These are phyloP conservation scores for Papilio demoleus DNA, from an alignment of 2,888 invertebrate species.

Conservation along the genomic window DNA sequence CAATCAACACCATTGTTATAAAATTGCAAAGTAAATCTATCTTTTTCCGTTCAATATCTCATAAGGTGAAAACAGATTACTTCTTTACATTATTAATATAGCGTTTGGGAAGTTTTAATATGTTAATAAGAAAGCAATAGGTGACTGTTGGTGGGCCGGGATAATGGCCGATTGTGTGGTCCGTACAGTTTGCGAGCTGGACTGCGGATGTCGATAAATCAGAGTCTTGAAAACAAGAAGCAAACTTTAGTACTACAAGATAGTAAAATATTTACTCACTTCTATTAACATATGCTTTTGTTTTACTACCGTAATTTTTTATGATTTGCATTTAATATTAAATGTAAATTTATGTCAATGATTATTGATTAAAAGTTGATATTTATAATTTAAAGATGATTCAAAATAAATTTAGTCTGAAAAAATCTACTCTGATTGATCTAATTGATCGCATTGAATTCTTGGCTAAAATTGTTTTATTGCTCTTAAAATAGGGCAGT, in stretches of 20 bases:
- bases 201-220: constrained; percentile 57
- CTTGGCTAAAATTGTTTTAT: too few relatives aligned
- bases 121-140: constrained; percentile 81
- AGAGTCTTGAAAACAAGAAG: constrained; percentile 36
- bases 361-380: too few relatives aligned
- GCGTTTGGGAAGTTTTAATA: constrained; percentile 72
- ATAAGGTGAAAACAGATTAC: constrained; percentile 41
- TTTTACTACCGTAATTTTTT: too few relatives aligned
- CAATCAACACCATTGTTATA: neutral
- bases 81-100: constrained; percentile 61
- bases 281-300: neutral
- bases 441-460: too few relatives aligned
- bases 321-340: too few relatives aligned
- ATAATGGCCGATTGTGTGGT: constrained; percentile 71
- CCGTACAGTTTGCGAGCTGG: constrained; percentile 53
- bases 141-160: constrained; percentile 69
- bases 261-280: neutral
- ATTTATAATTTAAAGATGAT: too few relatives aligned
- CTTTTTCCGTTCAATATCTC: neutral
- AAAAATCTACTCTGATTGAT: too few relatives aligned
- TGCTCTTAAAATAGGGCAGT: too few relatives aligned
- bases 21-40: constrained; percentile 5
- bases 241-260: neutral
- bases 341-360: too few relatives aligned
- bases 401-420: too few relatives aligned